Evolutionary conservation across 2,113 vertebrate species (phyloP).

Genomic region (Cathartes aura): DNA sequence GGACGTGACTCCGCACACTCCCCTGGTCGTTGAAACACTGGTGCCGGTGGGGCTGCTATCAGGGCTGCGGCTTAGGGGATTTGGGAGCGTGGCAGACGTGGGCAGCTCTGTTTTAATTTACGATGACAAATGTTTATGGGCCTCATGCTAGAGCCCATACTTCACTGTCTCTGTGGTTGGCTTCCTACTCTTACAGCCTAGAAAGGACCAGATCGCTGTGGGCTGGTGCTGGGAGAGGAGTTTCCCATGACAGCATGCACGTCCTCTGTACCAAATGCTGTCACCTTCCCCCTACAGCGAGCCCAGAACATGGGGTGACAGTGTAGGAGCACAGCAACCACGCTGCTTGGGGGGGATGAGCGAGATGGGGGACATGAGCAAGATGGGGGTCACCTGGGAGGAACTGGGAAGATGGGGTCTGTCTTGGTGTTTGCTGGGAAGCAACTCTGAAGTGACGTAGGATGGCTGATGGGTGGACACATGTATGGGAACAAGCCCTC

Average conservation of each 20-base stretch:
- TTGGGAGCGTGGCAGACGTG: neutral
- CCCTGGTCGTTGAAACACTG: accelerated
- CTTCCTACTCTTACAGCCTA: neutral
- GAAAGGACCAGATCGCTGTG: neutral
- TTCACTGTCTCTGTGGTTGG: neutral
- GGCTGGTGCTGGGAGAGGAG: neutral
- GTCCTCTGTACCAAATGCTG: accelerated
- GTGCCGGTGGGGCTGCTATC: accelerated
- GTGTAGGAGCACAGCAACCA: neutral
- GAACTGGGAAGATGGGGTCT: neutral
- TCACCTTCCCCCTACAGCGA: neutral
- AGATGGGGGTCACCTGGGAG: neutral
- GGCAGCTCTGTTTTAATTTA: neutral
- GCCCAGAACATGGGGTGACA: neutral
- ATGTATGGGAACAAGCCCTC: neutral
- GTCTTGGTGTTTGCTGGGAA: neutral
- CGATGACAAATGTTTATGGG: neutral
- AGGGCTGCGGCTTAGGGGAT: neutral
- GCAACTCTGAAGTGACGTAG: neutral
- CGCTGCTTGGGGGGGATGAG: neutral
- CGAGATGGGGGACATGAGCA: accelerated
- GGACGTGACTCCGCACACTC: neutral
- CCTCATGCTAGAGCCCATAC: neutral
- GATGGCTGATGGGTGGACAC: accelerated
- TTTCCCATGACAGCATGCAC: neutral